phyloP scores from a whole-genome alignment of 2,888 invertebrate species.

The Parthenolecanium corni region DNA sequence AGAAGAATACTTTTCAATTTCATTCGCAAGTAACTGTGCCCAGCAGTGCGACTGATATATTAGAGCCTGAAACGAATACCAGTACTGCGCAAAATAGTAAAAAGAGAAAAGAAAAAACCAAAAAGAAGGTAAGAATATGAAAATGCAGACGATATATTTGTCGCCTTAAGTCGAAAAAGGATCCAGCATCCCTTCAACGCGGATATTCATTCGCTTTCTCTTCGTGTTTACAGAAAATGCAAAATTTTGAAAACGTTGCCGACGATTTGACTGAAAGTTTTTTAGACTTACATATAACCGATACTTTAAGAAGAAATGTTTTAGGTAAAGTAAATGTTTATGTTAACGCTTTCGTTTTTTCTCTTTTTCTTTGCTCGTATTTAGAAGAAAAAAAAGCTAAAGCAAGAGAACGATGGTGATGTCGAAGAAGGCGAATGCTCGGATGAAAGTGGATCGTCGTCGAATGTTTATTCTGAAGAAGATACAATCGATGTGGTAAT shows the following conservation, averaged over 20 bases:
- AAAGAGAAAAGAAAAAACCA: conserved; percentile 4
- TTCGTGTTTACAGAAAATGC: conserved; percentile 10
- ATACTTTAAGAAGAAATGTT: conserved; percentile 19
- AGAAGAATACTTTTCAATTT: conserved; percentile 61
- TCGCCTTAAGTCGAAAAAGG: too few species aligned
- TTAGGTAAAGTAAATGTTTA: conserved; percentile 12
- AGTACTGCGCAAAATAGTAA: conserved; percentile 2
- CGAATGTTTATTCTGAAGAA: conserved; percentile 28
- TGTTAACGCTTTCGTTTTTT: not conserved
- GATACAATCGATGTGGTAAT: conserved; percentile 40
- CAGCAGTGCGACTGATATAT: not conserved
- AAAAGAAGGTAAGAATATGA: conserved; percentile 2
- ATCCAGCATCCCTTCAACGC: too few species aligned
- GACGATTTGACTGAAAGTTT: conserved; percentile 19
- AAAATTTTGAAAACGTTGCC: conserved; percentile 12
- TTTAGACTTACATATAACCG: conserved; percentile 22
- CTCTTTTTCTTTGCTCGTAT: not conserved
- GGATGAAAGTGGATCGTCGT: conserved; percentile 38
- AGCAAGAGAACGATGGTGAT: conserved; percentile 34
- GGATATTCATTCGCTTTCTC: not conserved
- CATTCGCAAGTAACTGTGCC: conserved; percentile 56
- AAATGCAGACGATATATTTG: too few species aligned
- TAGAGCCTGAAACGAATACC: not conserved
- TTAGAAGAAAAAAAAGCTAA: conserved; percentile 19
- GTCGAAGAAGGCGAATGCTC: conserved; percentile 59